Percentiles rank a stretch among this genome's conserved stretches.
Evolutionary conservation across 2,888 invertebrate species (phyloP).

Genomic region (Drosophila kuntzei): DNA sequence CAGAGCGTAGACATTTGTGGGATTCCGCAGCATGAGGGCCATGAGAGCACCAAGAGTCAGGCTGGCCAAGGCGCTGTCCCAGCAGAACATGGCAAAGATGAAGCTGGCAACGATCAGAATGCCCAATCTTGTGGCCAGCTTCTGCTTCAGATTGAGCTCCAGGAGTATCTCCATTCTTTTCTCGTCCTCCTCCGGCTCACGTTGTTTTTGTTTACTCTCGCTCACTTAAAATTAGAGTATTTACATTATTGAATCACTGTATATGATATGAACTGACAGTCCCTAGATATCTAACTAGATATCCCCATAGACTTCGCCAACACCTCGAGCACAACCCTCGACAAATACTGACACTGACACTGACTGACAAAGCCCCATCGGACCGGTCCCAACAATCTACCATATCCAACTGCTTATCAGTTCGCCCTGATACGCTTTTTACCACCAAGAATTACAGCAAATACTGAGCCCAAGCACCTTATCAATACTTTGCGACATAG

Average conservation of each 20-base stretch:
- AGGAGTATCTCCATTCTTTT: slow-evolving; percentile 76
- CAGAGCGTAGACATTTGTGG: slow-evolving; percentile 75
- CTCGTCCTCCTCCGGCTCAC: slow-evolving; percentile 30
- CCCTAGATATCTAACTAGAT: slow-evolving; percentile 40
- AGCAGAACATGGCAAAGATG: slow-evolving; percentile 60
- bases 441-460: slow-evolving; percentile 34
- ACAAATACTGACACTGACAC: slow-evolving; percentile 9
- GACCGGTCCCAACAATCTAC: slow-evolving; percentile 5
- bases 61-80: slow-evolving; percentile 68
- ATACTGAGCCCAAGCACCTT: slow-evolving; percentile 31
- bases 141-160: slow-evolving; percentile 82
- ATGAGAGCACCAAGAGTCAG: slow-evolving; percentile 72
- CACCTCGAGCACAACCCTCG: background rate
- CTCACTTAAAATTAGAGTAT: slow-evolving; percentile 50
- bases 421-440: slow-evolving; percentile 31
- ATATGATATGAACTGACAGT: slow-evolving; percentile 13
- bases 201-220: slow-evolving; percentile 30
- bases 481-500: slow-evolving; percentile 30
- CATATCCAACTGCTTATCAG: slow-evolving; percentile 38
- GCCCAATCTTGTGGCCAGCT: slow-evolving; percentile 75
- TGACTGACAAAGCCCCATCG: slow-evolving; percentile 10
- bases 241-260: slow-evolving; percentile 32
- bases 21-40: slow-evolving; percentile 77
- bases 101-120: slow-evolving; percentile 71
- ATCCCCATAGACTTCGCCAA: background rate